Base-by-base conservation (phyloP, 2,888 invertebrate genomes). In the Rotaria magnacalcarata region DNA sequence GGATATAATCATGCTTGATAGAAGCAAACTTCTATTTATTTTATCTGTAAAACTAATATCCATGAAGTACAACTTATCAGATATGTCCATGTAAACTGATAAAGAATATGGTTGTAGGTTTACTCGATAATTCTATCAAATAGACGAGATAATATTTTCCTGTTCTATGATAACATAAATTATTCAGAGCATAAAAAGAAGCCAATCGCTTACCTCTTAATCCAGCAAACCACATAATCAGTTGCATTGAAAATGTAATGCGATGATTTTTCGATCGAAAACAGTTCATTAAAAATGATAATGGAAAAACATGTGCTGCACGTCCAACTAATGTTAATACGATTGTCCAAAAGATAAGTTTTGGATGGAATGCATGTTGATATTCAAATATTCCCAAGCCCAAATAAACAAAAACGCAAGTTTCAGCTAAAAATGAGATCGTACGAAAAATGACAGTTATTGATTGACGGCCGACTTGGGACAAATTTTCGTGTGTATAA, bases 221-320 rank as follows among this genome's bases (percentile, higher is more conserved):
- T 94, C 94, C 95, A 91, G 96, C 96, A 91, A 97, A 97, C 97
- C 97, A 98, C 97, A 98, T 98, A 87, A 98, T 96, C 90, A 97
- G 97, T 94, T 97, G 97, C 96, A 96, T 97, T 92, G 96, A 96
- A 90, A 94, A 95, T 0, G 97, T 97, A 87, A 99, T 98, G 92
- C 96, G 96, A 92, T 97, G 97, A 90, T 97, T 96, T 80, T 80
- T 80, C 14, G 84, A 34, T 27, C 97, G 93, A 91, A 98, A 99
- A 91, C 95, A 95, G 91, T 99, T 99, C 86, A 96, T 95, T 60
- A 98, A 92, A 89, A 95, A 93, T 0, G 97, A 96, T 85, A 99
- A 92, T 1, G 98, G 98, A 90, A 97, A 99, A 87, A 99, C 98
- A 90, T 98, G 99, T 87, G 95, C 94, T 41, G 98, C 98, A 89